Conservation (phyloP, 2,113 vertebrate genomes). For the Nansenia antarctica region DNA sequence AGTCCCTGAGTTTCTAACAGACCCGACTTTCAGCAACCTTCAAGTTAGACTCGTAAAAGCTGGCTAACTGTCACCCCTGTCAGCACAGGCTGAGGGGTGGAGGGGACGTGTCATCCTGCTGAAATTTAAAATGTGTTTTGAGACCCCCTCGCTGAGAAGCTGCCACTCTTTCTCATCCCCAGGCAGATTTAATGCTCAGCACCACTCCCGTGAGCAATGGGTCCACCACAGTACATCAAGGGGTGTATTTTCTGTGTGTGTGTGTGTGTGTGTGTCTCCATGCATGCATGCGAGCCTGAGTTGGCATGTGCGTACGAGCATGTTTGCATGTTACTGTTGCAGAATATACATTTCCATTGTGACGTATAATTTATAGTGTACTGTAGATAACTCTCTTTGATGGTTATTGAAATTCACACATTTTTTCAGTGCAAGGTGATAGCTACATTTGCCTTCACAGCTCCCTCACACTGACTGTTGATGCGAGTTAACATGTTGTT, state of each 20-base stretch:
- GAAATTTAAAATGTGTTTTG: slow-evolving; percentile 72
- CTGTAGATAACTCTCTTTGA: too few relatives aligned
- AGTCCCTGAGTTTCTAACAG: slow-evolving; percentile 27
- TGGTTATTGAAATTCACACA: too few relatives aligned
- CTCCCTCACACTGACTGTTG: too few relatives aligned
- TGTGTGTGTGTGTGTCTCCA: slow-evolving; percentile 3
- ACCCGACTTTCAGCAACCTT: slow-evolving; percentile 57
- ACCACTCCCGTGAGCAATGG: slow-evolving; percentile 48
- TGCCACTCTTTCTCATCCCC: slow-evolving; percentile 61
- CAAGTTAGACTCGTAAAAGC: slow-evolving; percentile 56
- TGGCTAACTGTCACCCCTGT: slow-evolving; percentile 63
- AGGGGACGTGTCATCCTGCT: slow-evolving; percentile 59
- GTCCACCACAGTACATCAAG: slow-evolving; percentile 41
- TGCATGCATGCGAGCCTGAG: slow-evolving; percentile 8
- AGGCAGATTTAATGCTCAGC: slow-evolving; percentile 65
- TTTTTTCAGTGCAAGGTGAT: too few relatives aligned
- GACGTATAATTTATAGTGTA: too few relatives aligned
- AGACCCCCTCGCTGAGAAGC: slow-evolving; percentile 61
- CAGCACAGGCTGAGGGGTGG: slow-evolving; percentile 53
- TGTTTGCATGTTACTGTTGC: too few relatives aligned
- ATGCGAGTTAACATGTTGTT: too few relatives aligned
- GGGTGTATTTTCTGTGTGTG: slow-evolving; percentile 26
- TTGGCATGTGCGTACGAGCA: too few relatives aligned
- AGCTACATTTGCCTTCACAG: too few relatives aligned
- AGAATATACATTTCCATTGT: too few relatives aligned